Base-by-base conservation (phyloP, 1,140 invertebrate species). In the Megathymus violae region DNA sequence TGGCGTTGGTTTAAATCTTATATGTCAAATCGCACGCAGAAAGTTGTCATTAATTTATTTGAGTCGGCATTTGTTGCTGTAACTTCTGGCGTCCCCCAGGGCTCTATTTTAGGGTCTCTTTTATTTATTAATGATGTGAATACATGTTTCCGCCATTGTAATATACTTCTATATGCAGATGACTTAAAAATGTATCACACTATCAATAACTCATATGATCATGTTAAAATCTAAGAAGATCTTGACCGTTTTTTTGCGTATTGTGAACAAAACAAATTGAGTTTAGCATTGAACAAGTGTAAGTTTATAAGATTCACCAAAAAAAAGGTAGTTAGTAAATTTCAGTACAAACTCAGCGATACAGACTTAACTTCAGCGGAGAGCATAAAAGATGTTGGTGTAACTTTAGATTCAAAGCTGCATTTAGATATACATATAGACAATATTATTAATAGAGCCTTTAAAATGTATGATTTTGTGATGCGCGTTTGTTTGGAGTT, bases 71-170 rank as follows among this genome's bases (percentile, higher is more conserved):
- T 31, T 13, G 61, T 74, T 22, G 6, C 27, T 5, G 61, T 75
- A 10, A 67, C 67, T 3, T 77, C 74, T 9, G 69, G 76, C 6
- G 74, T 76, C 6, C 70, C 74, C 7, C 78, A 74, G 41, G 75
- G 67, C 1, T 78, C 67, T 16, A 73, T 76, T 10, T 16, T 77
- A 1, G 74, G 71, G 0, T 76, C 74, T 7, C 25, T 79, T 0
- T 47, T 77, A 6, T 78, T 69, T 51, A 71, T 80, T 6, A 76
- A 80, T 59, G 75, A 80, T 59, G 17, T 76, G 1, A 6, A 1
- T 14, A 17, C 2, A 7, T 54, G 50, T 11, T 54, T 54, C 4
- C 27, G 41, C 40, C 6, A 40, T 15, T 41, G 40, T 41, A 41
- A 15, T 7, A n/a, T 41, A n/a, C 40, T 41, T 2, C 6, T 41